Evolutionary conservation across 2,113 vertebrate genomes (phyloP).

Genomic region (Suricata suricatta): DNA sequence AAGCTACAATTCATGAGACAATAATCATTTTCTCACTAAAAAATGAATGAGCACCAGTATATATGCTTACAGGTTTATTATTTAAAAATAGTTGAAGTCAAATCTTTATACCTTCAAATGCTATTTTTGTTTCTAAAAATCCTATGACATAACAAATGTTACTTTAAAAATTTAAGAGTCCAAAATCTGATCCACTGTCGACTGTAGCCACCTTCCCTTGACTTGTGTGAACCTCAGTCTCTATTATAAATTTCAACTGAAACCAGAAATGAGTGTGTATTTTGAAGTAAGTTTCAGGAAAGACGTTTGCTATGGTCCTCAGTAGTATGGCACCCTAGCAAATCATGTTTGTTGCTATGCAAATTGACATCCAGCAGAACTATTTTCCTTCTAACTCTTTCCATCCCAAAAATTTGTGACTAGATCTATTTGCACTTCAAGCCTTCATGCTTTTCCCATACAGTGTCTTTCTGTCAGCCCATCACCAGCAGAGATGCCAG

Average conservation of each 20-base stretch:
- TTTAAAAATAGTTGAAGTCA: conserved; percentile 62
- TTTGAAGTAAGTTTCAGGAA: neutral
- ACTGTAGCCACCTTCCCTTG: neutral
- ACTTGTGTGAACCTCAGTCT: neutral
- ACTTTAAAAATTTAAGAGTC: conserved; percentile 56
- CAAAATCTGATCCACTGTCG: conserved; percentile 42
- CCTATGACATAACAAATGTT: conserved; percentile 45
- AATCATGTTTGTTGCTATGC: neutral
- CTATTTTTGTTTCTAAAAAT: conserved; percentile 58
- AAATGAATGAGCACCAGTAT: conserved; percentile 37
- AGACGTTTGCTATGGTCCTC: neutral
- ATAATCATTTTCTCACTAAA: conserved; percentile 66
- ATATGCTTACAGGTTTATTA: conserved; percentile 32
- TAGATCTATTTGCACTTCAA: conserved; percentile 34
- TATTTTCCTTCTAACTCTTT: conserved; percentile 32
- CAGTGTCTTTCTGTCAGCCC: neutral
- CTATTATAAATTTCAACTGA: neutral
- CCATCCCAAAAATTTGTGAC: neutral
- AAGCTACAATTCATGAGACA: conserved; percentile 57
- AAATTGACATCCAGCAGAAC: neutral
- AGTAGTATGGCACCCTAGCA: neutral
- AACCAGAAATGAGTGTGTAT: neutral
- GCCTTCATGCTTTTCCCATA: conserved; percentile 26
- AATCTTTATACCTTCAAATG: conserved; percentile 40
- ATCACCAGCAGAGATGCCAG: neutral